Evolutionary conservation across 2,797 vertebrate species (phyloP).

Genomic region (Coregonus sp.): DNA sequence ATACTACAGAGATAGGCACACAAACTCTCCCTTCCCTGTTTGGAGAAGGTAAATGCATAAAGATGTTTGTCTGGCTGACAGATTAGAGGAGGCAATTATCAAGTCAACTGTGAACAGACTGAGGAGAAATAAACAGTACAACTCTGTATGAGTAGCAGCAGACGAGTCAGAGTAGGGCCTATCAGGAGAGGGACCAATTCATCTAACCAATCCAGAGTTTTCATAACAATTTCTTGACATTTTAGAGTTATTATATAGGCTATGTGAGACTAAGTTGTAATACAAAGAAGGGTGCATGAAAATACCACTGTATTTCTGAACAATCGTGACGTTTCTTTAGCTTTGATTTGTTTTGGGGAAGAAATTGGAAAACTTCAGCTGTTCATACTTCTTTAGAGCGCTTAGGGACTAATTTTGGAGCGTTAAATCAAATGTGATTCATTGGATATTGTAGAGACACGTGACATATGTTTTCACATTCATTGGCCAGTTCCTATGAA

Average conservation of each 20-base stretch:
- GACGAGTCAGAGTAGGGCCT: slow-evolving; percentile 27
- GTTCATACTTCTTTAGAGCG: too few relatives aligned
- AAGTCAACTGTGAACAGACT: slow-evolving; percentile 27
- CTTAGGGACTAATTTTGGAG: too few relatives aligned
- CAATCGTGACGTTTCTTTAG: too few relatives aligned
- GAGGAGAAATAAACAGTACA: neutral
- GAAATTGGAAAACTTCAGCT: too few relatives aligned
- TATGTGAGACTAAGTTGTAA: too few relatives aligned
- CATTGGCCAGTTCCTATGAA: slow-evolving; percentile 75
- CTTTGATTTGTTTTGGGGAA: too few relatives aligned
- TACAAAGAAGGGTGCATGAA: too few relatives aligned
- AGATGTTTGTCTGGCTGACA: slow-evolving; percentile 37
- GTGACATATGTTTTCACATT: slow-evolving; percentile 24
- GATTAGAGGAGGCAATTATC: slow-evolving; percentile 48
- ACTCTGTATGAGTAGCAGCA: slow-evolving; percentile 34
- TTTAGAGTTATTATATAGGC: too few relatives aligned
- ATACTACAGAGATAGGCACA: neutral
- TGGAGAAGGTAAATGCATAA: slow-evolving; percentile 7
- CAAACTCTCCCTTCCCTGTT: neutral
- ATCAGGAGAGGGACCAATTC: too few relatives aligned
- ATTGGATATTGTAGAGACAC: slow-evolving; percentile 51
- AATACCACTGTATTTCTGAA: too few relatives aligned
- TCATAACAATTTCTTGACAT: too few relatives aligned
- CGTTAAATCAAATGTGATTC: neutral
- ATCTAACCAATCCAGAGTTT: too few relatives aligned